phyloP scores from a whole-genome alignment of 2,797 vertebrate species.

The Decapterus maruadsi region DNA sequence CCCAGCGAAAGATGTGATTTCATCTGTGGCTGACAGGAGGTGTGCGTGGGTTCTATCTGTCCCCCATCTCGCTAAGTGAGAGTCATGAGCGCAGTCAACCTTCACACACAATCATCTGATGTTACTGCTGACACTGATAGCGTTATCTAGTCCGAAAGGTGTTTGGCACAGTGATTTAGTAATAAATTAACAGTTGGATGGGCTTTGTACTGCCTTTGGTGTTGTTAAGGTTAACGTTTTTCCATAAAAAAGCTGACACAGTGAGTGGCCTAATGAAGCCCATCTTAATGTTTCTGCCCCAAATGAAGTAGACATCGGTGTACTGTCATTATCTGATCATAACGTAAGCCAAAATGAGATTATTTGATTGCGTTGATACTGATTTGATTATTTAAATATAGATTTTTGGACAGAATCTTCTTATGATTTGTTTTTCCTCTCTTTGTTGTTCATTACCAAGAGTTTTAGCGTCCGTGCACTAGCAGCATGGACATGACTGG shows the following conservation, averaged over 20 bases:
- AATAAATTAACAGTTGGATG: background rate
- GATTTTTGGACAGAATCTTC: background rate
- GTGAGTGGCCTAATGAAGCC: background rate
- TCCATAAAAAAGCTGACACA: no score
- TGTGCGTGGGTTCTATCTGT: constrained; percentile 4
- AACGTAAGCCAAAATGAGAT: no score
- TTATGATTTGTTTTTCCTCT: no score
- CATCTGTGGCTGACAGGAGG: background rate
- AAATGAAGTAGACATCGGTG: background rate
- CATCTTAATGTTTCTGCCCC: background rate
- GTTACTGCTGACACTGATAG: constrained; percentile 3
- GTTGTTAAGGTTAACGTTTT: background rate
- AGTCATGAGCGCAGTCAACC: constrained; percentile 39
- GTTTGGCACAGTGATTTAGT: no score
- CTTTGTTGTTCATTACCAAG: no score
- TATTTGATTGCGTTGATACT: background rate
- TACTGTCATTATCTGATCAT: background rate
- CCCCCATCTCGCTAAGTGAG: constrained; percentile 11
- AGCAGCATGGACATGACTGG: no score
- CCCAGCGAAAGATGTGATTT: background rate
- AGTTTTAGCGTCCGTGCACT: no score
- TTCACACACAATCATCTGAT: constrained; percentile 34
- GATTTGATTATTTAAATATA: background rate
- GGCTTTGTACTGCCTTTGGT: background rate
- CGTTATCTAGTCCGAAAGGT: background rate